Evolutionary conservation across 1,140 invertebrate species (phyloP), one percentile per base, ranked within the genome.

Genomic region (Varroa destructor): DNA sequence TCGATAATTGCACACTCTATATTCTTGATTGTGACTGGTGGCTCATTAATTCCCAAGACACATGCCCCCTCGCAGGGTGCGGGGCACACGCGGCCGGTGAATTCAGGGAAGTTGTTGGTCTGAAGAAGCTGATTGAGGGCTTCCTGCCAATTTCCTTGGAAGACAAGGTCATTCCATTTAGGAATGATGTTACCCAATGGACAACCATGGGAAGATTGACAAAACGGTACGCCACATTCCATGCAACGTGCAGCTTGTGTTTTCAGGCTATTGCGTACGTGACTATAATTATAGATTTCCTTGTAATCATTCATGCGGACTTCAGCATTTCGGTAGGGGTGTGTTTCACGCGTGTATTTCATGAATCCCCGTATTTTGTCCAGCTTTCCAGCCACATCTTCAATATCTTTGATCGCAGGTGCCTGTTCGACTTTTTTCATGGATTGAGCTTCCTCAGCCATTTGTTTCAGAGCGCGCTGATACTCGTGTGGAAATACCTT

Each of bases 21-120:
- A 78, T 96, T 96, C 80, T 99, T 99, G 77, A 99, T 99, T 46
- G 95, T 98, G 1, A 99, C 96, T 8, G 96, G 84, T 2, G 93
- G 91, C 76, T 93, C 89, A 58, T 91, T 93, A 77, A 99, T 98
- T 46, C 93, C 94, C 70, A 99, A 79, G 25, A 97, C 94, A 81
- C 96, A 99, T 1, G 95, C 90, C 58, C 92, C 95, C 84, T 99
- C 96, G 82, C 96, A 99, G 2, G 96, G 96, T 14, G 96, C 95
- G 10, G 96, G 96, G 79, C 96, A 99, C 8, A 97, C 94, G 77
- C 96, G 83, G 2, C 96, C 96, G 67, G 95, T 99, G 78, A 99
- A 99, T 81, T 99, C 96, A 43, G 96, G 96, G 82, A 99, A 99
- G 79, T 99, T 99, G 78, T 99, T 99, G 1, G 96, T 99, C 80